Base-by-base conservation (phyloP, 2,888 invertebrate genomes). In the Rhyacophila evoluta region DNA sequence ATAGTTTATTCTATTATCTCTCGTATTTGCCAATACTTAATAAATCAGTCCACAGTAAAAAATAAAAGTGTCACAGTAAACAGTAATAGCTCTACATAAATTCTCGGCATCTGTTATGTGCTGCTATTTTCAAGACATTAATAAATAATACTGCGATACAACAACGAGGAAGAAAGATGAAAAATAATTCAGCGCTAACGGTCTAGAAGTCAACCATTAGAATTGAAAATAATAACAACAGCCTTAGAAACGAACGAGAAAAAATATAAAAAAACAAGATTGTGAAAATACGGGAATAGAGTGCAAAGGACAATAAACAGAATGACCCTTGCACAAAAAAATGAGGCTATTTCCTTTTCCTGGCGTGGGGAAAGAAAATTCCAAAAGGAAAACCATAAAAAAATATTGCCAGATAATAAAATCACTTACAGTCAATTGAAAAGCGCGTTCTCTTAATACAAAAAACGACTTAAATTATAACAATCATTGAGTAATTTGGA, bases 171-270 rank as follows among this genome's bases (percentile, higher is more conserved):
- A 1, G 55, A 3, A 10, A 25, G 4, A 41, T 41, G 41, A 55
- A 55, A 55, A 55, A 55, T 55, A 55, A 55, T 55, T 19, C 55
- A 55, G 25, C 3, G 55, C 8, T 55, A 55, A 55, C 55, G 25
- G 10, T 8, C 55, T 19, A 55, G 25, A 55, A 25, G 55, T 1
- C 25, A n/a, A 19, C 25, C 25, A 55, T 55, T 25, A 55, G 55
- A 55, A 55, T 55, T 55, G 55, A 55, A 19, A 55, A 55, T 8
- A 55, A 55, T 55, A 41, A 41, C 41, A 41, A 41, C 41, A 15
- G 41, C 6, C 5, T 12, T 15, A 19, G 19, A 55, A 55, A 10
- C 2, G 55, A 55, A 8, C 15, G 15, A 25, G 10, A 55, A 41
- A 55, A 55, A 55, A 19, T 19, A 15, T 8, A 19, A 55, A 41